Percentiles rank a stretch among this genome's conserved stretches.
Conservation (phyloP, 2,888 invertebrate species). For the Sclerodermus sp. region DNA sequence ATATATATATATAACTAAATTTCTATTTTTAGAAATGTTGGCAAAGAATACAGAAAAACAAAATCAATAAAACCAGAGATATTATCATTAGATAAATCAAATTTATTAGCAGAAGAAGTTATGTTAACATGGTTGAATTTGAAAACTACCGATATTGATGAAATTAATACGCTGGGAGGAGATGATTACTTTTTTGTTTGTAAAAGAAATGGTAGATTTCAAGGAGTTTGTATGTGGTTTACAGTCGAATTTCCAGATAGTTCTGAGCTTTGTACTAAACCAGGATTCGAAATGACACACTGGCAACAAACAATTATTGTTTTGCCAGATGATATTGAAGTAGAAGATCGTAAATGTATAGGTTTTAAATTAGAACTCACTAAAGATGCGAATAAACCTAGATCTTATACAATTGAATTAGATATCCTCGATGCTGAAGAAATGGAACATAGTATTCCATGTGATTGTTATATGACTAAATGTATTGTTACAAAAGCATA, state of each 20-base stretch:
- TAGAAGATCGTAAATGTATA: slow-evolving; percentile 67
- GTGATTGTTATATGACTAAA: slow-evolving; percentile 75
- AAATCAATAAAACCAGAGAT: slow-evolving; percentile 72
- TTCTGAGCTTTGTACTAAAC: slow-evolving; percentile 63
- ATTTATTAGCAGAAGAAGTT: slow-evolving; percentile 68
- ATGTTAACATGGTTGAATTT: slow-evolving; percentile 72
- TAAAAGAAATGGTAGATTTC: slow-evolving; percentile 65
- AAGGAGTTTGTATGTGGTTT: slow-evolving; percentile 83
- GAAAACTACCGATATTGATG: slow-evolving; percentile 63
- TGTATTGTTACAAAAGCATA: slow-evolving; percentile 69
- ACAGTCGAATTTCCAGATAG: slow-evolving; percentile 70
- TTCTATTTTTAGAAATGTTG: slow-evolving; percentile 57
- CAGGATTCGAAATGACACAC: slow-evolving; percentile 64
- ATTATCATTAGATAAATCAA: slow-evolving; percentile 60
- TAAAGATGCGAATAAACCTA: slow-evolving; percentile 58
- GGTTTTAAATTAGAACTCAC: slow-evolving; percentile 70
- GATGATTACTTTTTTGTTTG: slow-evolving; percentile 61
- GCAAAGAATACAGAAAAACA: slow-evolving; percentile 64
- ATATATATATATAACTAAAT: background rate
- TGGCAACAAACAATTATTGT: slow-evolving; percentile 79
- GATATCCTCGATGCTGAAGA: slow-evolving; percentile 70
- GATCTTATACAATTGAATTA: slow-evolving; percentile 72
- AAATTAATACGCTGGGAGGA: slow-evolving; percentile 65
- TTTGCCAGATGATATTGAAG: slow-evolving; percentile 67
- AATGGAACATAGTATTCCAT: slow-evolving; percentile 77